phyloP scores from a whole-genome alignment of 2,113 vertebrate genomes.

The Gasterosteus nipponicus region DNA sequence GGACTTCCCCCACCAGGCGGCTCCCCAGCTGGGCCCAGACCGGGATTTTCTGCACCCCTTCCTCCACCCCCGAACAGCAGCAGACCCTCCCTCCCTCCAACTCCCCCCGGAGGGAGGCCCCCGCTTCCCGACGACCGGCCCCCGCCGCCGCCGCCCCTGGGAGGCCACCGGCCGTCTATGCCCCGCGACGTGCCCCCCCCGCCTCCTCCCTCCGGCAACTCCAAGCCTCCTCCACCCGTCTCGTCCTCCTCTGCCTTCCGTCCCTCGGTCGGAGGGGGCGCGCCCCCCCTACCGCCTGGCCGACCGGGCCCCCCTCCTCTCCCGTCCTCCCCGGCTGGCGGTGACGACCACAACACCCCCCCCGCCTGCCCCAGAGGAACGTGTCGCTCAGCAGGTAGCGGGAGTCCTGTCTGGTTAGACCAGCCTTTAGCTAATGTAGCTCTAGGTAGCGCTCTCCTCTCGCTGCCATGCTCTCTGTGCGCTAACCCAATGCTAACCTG shows the following conservation, averaged over 20 bases:
- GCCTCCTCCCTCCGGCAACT: constrained; percentile 82
- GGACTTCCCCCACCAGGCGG: constrained; percentile 68
- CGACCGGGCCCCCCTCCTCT: constrained; percentile 85
- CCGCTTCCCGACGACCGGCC: constrained; percentile 80
- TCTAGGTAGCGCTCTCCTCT: too few species aligned
- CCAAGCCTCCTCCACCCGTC: constrained; percentile 81
- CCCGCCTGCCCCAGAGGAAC: constrained; percentile 90
- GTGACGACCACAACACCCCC: constrained; percentile 84
- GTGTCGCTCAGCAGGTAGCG: constrained; percentile 82
- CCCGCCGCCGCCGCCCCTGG: constrained; percentile 79
- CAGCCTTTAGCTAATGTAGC: too few species aligned
- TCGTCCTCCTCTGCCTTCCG: constrained; percentile 72
- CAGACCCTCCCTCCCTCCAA: constrained; percentile 59
- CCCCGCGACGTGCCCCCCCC: constrained; percentile 81
- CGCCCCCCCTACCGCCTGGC: constrained; percentile 82
- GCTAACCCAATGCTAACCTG: too few species aligned
- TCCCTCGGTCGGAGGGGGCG: constrained; percentile 54
- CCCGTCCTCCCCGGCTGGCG: constrained; percentile 77
- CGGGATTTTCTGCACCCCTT: constrained; percentile 45
- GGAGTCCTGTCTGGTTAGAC: neutral
- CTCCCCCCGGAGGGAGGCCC: constrained; percentile 78
- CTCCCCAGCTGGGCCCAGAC: constrained; percentile 34
- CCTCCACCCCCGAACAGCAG: constrained; percentile 64
- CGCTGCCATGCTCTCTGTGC: too few species aligned
- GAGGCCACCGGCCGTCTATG: constrained; percentile 78